phyloP scores from a whole-genome alignment of 2,113 vertebrate species.

The Girardinichthys multiradiatus region DNA sequence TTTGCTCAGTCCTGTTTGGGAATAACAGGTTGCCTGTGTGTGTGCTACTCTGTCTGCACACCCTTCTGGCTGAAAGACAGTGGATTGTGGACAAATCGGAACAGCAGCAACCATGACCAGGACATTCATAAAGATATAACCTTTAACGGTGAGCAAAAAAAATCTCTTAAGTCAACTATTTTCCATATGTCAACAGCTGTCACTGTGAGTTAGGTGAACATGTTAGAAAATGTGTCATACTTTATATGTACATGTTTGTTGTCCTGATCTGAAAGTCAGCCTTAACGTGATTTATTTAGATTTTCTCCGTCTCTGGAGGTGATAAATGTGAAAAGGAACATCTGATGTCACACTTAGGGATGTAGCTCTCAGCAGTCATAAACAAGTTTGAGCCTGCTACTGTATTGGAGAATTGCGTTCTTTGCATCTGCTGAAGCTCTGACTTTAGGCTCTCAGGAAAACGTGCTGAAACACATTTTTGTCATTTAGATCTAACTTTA shows the following conservation, averaged over 20 bases:
- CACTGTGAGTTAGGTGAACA: not conserved
- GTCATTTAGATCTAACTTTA: not conserved
- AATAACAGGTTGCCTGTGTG: constrained; percentile 73
- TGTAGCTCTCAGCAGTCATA: constrained; percentile 18
- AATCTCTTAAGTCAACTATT: not conserved
- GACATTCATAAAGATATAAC: constrained; percentile 6
- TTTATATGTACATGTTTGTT: constrained; percentile 2
- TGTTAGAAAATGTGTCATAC: not conserved
- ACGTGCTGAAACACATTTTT: constrained; percentile 1
- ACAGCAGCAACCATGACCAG: constrained; percentile 44
- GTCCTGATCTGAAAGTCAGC: constrained; percentile 13
- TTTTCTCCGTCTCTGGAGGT: not conserved
- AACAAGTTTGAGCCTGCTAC: constrained; percentile 60
- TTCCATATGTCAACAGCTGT: not conserved
- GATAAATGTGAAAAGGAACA: constrained; percentile 10
- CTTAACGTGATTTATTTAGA: constrained; percentile 3
- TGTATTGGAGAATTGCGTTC: constrained; percentile 27
- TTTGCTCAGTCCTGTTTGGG: constrained; percentile 74
- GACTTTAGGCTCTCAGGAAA: not conserved
- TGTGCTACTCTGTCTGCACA: constrained; percentile 76
- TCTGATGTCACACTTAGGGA: not conserved
- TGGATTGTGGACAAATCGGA: constrained; percentile 75
- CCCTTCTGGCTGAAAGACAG: constrained; percentile 73
- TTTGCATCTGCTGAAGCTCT: constrained; percentile 14
- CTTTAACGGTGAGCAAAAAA: constrained; percentile 57